A percentile compares a stretch with the other conserved stretches of the same genome.
phyloP scores from a whole-genome alignment of 2,888 invertebrate genomes.

The Chironomus tentans region DNA sequence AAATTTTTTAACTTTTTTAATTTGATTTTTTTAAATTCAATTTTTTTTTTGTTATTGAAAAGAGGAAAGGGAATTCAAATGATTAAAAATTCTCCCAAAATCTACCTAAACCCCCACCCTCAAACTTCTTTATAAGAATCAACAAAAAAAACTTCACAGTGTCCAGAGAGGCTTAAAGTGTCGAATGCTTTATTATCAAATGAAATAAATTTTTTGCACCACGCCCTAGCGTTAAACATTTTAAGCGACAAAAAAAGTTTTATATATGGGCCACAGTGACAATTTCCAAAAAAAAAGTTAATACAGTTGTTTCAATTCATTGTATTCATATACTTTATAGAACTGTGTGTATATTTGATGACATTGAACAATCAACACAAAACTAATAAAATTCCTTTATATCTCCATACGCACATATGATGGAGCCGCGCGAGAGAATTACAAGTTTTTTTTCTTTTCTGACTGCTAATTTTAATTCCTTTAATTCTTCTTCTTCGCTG shows the following conservation, averaged over 20 bases:
- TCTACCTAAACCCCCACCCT: too few species aligned
- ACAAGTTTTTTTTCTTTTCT: neutral
- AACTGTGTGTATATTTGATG: neutral
- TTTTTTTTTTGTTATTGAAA: too few species aligned
- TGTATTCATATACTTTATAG: neutral
- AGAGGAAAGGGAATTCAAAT: too few species aligned
- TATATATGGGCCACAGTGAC: neutral
- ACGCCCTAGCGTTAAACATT: neutral
- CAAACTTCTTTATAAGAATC: neutral
- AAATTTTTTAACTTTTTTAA: too few species aligned
- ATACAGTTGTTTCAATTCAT: slow-evolving; percentile 9
- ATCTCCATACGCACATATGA: neutral
- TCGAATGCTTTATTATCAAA: too few species aligned
- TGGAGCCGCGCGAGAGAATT: neutral
- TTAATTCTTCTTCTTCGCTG: neutral
- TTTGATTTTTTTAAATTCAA: too few species aligned
- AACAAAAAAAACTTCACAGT: neutral
- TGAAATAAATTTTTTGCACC: neutral
- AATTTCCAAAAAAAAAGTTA: neutral
- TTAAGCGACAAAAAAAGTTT: neutral
- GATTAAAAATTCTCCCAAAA: too few species aligned
- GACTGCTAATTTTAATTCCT: neutral
- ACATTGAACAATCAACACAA: neutral
- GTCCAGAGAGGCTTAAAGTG: neutral
- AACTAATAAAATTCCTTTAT: neutral